Evolutionary conservation across 2,888 invertebrate species (phyloP), one percentile per base, ranked within the genome.

Genomic region (Acrobasis suavella): DNA sequence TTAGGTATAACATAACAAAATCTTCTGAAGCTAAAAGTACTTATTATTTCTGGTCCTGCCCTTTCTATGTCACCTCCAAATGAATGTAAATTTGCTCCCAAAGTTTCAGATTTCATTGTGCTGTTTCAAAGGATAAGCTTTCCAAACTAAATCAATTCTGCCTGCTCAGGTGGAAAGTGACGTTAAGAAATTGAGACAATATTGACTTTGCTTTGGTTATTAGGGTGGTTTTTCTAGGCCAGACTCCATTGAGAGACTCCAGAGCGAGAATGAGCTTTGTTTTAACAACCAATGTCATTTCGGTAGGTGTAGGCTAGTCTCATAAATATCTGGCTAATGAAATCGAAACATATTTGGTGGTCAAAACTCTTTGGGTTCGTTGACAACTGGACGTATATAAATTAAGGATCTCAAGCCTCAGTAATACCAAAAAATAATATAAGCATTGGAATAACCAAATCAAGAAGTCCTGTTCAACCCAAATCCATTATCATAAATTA

Each of bases 111-210:
- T 14, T 16, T 38, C 49, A 32, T 52, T 46, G 16, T 12, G 42
- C 32, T 10, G 9, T 32, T 55, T 17, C n/a, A 62, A 50, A 62
- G 55, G 16, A 49, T 10, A 37, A 54, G 46, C 46, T 15, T 32
- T 9, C 15, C 37, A 14, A 64, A 64, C 64, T 60, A 65, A 73
- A 77, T 76, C 69, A 66, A 72, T 74, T 72, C 63, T 59, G 51
- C 61, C 66, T 64, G 66, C 69, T 73, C 72, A 78, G 68, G 77
- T 79, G 76, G 72, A 76, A 74, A 51, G 67, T 62, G 56, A 22
- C 69, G 77, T 79, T 76, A 79, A 78, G 74, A 67, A 68, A 76
- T 73, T 70, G 72, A 70, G 71, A 74, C 75, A 76, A 78, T 74
- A 78, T 78, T 78, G 76, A 72, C 71, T 73, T 68, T 74, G 64